phyloP scores from a whole-genome alignment of 1,140 invertebrate species.

The Agraylea sexmaculata region DNA sequence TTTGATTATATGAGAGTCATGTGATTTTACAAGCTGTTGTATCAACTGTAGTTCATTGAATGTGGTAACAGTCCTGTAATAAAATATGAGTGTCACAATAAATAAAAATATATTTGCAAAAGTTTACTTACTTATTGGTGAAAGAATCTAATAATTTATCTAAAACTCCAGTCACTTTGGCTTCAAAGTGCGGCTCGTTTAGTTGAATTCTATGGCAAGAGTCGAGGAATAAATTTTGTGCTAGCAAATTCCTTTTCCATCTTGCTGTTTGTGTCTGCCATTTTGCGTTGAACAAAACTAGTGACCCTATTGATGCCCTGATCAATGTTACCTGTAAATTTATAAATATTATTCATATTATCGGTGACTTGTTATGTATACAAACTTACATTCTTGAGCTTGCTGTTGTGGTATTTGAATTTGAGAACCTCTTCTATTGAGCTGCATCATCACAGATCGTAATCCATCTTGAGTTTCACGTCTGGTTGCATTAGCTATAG shows the following conservation, averaged over 20 bases:
- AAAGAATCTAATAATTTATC: conserved; percentile 46
- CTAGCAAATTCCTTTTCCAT: conserved; percentile 33
- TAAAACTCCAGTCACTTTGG: conserved; percentile 41
- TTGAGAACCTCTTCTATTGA: conserved; percentile 29
- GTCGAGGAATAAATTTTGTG: conserved; percentile 46
- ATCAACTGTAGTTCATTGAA: conserved; percentile 35
- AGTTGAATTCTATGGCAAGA: conserved; percentile 46
- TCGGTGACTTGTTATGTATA: background rate
- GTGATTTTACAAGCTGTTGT: conserved; percentile 25
- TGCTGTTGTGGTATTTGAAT: conserved; percentile 26
- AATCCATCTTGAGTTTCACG: conserved; percentile 43
- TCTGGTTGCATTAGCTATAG: conserved; percentile 39
- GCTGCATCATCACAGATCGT: conserved; percentile 30
- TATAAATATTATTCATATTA: conserved; percentile 1
- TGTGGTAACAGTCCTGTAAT: conserved; percentile 32
- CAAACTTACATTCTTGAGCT: background rate
- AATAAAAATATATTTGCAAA: background rate
- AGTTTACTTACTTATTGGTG: conserved; percentile 39
- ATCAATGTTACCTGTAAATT: conserved; percentile 6
- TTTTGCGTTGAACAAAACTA: conserved; percentile 19
- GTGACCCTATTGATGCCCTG: conserved; percentile 13
- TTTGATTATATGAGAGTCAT: conserved; percentile 19
- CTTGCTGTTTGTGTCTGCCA: conserved; percentile 24
- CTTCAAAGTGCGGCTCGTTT: conserved; percentile 42
- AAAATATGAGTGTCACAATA: conserved; percentile 10